Percentiles rank a stretch among this genome's conserved stretches.
Evolutionary conservation across 2,113 vertebrate genomes (phyloP).

Genomic region (Coreoperca whiteheadi): DNA sequence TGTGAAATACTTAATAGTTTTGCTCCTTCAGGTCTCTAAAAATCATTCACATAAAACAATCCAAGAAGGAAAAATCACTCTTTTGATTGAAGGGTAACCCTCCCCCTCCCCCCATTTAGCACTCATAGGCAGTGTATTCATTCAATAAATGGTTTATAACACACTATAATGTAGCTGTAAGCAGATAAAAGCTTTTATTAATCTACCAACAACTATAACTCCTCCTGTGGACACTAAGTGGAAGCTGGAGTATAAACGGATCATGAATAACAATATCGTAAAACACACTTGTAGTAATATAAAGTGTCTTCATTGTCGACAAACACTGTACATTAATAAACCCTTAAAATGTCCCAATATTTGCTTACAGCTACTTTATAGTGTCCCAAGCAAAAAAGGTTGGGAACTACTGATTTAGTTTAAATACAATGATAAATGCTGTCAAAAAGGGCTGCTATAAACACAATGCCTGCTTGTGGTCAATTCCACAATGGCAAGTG

Average conservation of each 20-base stretch:
- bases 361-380: background rate
- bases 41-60: background rate
- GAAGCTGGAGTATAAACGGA: background rate
- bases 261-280: background rate
- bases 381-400: background rate
- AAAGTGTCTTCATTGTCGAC: background rate
- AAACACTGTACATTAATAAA: background rate
- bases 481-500: constrained; percentile 41
- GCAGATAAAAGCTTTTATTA: background rate
- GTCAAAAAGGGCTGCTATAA: background rate
- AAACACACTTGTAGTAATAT: background rate
- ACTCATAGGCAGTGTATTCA: background rate
- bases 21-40: background rate
- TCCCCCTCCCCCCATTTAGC: no score
- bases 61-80: background rate
- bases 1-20: background rate
- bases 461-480: constrained; percentile 9
- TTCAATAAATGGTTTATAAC: background rate
- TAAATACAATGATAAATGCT: background rate
- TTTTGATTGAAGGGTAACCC: background rate
- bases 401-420: background rate
- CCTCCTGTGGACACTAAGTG: background rate
- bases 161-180: background rate
- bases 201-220: background rate
- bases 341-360: background rate